Evolutionary conservation across 2,888 invertebrate species (phyloP), one percentile per base, ranked within the genome.

Genomic region (Dusona sp.): DNA sequence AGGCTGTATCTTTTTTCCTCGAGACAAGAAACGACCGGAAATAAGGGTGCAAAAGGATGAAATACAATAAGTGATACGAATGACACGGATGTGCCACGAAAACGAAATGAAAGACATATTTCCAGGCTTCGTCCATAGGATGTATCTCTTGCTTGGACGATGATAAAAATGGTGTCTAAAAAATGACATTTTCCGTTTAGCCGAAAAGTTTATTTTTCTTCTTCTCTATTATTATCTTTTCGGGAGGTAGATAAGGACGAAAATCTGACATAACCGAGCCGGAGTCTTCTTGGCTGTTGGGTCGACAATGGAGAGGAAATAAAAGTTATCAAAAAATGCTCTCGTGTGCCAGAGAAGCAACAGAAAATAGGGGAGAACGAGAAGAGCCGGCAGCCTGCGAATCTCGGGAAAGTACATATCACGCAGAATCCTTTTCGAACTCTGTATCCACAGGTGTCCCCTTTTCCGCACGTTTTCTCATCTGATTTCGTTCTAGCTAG

Each of bases 391-490:
- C 67, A 57, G 57, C 33, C 67, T 77, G 19, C 25, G 72, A 38
- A 29, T 48, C 42, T 61, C 61, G 45, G 22, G 22, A 65, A 51
- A 77, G 73, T 54, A 72, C 78, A 72, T 65, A 54, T 65, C 78
- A 72, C 72, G 72, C 72, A 78, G 77, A 77, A 65, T 79, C 79
- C 74, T 82, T 79, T 75, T 79, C 68, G 74, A 68, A 68, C 73
- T 68, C 61, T 70, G 22, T 85, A 85, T 85, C 85, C 82, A 85
- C 85, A 85, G 85, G 85, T 85, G 85, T 85, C 85, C 75, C 68
- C 64, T 83, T 72, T 74, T 45, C 54, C 57, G 38, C 57, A 64
- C 67, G 48, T 79, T 82, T 74, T 85, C 79, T 82, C 64, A 72
- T 82, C 64, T 70, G 82, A 79, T 85, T 75, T 68, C 68, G 36